phyloP scores from a whole-genome alignment of 2,888 invertebrate species.

The Siphonodentalium dalli region DNA sequence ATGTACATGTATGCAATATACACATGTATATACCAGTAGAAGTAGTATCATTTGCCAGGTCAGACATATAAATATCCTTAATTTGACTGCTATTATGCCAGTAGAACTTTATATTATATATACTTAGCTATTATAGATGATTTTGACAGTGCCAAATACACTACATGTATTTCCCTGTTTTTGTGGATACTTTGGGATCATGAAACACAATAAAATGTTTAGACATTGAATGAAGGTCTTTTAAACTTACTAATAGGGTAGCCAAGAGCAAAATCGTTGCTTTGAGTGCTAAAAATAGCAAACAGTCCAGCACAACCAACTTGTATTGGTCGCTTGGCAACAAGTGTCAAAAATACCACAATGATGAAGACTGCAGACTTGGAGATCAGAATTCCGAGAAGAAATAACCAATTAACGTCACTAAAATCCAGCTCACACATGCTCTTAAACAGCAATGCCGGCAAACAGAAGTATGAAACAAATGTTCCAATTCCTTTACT shows the following conservation, averaged over 20 bases:
- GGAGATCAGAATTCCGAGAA: constrained; percentile 83
- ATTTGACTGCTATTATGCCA: no score
- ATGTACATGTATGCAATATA: no score
- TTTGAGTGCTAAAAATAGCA: constrained; percentile 94
- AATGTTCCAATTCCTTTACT: constrained; percentile 82
- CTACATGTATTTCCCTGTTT: neutral
- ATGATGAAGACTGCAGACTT: constrained; percentile 80
- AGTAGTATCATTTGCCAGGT: no score
- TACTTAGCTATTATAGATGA: no score
- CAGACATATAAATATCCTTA: no score
- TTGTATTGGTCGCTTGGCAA: constrained; percentile 78
- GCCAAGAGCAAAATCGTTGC: constrained; percentile 96
- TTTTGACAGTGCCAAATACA: no score
- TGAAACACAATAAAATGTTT: neutral
- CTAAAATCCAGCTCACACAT: constrained; percentile 79
- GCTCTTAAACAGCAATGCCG: constrained; percentile 89
- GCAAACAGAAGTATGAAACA: constrained; percentile 91
- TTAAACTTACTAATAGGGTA: constrained; percentile 84
- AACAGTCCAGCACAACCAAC: constrained; percentile 87
- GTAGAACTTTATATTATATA: no score
- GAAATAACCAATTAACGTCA: constrained; percentile 83
- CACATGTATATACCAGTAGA: no score
- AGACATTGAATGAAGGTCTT: neutral
- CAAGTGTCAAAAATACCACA: constrained; percentile 74
- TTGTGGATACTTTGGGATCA: neutral